Evolutionary conservation across 2,888 invertebrate genomes (phyloP).

Genomic region (Drosophila melanocephala): DNA sequence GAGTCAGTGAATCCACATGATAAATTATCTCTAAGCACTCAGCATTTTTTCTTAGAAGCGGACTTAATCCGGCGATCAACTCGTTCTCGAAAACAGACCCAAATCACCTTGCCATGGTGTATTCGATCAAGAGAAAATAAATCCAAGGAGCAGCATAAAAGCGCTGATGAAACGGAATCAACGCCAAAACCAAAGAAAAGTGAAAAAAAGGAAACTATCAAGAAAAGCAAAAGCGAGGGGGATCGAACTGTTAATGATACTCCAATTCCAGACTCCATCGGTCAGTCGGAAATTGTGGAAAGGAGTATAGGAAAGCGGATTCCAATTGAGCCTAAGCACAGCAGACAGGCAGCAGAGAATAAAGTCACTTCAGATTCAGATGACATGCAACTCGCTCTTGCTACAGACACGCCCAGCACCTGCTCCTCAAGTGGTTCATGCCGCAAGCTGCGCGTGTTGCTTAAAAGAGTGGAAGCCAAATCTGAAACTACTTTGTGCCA

Average conservation of each 20-base stretch:
- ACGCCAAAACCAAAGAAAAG: not conserved
- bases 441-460: slow-evolving; percentile 18
- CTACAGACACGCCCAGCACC: not conserved
- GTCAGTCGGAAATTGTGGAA: not conserved
- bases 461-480: slow-evolving; percentile 6
- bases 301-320: not conserved
- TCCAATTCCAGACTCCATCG: not conserved
- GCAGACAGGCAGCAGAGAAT: not conserved
- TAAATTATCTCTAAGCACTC: not conserved
- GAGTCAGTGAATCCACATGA: not conserved
- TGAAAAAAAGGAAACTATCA: not conserved
- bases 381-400: not conserved
- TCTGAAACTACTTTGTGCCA: not conserved
- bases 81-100: slow-evolving; percentile 7
- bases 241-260: not conserved
- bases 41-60: not conserved
- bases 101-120: not conserved
- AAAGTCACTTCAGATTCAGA: not conserved
- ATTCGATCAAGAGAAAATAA: not conserved
- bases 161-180: not conserved
- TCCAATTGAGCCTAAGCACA: not conserved
- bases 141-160: not conserved
- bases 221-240: not conserved
- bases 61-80: not conserved
- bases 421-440: slow-evolving; percentile 7